A percentile compares a stretch with the other conserved stretches of the same genome.
Evolutionary conservation across 2,113 vertebrate genomes (phyloP).

Genomic region (Prunella himalayana): DNA sequence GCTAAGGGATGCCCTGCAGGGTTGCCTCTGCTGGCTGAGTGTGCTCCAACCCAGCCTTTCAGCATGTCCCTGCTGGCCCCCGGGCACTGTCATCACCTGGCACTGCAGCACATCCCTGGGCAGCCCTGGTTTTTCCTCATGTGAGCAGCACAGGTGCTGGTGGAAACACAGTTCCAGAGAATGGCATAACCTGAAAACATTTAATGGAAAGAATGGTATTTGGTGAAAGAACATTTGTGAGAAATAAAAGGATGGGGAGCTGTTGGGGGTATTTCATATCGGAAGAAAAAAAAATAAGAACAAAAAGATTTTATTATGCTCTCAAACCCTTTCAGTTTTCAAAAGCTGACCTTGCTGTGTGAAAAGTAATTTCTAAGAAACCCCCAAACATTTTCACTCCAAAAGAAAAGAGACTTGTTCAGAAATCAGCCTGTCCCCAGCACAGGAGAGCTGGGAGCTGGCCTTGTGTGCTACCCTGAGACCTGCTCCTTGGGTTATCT

Average conservation of each 20-base stretch:
- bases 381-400: not conserved
- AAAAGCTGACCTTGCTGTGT: not conserved
- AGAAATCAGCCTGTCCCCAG: not conserved
- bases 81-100: not conserved
- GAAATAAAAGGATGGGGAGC: not conserved
- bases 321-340: not conserved
- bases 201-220: not conserved
- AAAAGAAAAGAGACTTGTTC: not conserved
- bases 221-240: not conserved
- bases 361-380: not conserved
- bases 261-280: not conserved
- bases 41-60: not conserved
- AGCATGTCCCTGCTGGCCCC: not conserved
- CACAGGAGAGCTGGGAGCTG: not conserved
- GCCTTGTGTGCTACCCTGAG: not conserved
- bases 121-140: not conserved
- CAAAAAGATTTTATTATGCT: not conserved
- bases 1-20: not conserved
- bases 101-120: not conserved
- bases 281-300: not conserved
- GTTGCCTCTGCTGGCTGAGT: not conserved
- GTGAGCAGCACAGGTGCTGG: not conserved
- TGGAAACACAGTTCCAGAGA: not conserved
- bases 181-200: not conserved
- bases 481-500: not conserved